A percentile compares a stretch with the other conserved stretches of the same genome.
These are phyloP conservation scores for Pelodytes ibericus DNA, from an alignment of 2,797 vertebrate genomes.

Conservation along the genomic window DNA sequence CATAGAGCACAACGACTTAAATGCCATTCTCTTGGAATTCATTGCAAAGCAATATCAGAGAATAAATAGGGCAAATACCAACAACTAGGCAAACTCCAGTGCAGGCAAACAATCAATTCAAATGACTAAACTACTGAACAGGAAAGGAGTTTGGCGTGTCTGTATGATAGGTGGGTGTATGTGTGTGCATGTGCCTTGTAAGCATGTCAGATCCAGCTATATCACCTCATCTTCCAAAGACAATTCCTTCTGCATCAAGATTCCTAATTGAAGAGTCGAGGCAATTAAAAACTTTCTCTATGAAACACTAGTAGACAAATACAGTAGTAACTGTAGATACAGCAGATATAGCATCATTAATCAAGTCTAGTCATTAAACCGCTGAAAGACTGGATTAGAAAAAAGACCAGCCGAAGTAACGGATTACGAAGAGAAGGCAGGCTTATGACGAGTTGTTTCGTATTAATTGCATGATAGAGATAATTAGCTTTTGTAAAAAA, in stretches of 20 bases:
- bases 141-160: slow-evolving; percentile 1
- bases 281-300: no score
- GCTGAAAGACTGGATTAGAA: no score
- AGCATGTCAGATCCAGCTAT: slow-evolving; percentile 53
- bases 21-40: slow-evolving; percentile 89
- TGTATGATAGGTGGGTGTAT: background rate
- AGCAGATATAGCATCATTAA: no score
- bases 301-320: no score
- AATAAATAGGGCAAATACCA: slow-evolving; percentile 98
- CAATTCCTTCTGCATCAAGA: slow-evolving; percentile 63
- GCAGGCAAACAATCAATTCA: slow-evolving; percentile 83
- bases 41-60: slow-evolving; percentile 93
- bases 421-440: no score
- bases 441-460: no score
- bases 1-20: slow-evolving; percentile 92
- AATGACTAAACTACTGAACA: slow-evolving; percentile 58
- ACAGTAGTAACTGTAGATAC: no score
- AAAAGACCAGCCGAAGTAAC: no score
- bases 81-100: slow-evolving; percentile 85
- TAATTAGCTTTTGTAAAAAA: no score
- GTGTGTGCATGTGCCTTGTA: background rate
- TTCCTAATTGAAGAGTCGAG: slow-evolving; percentile 62
- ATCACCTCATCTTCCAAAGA: slow-evolving; percentile 64
- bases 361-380: no score
- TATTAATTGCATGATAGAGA: no score